These are phyloP conservation scores for Gadus macrocephalus DNA, from an alignment of 2,113 vertebrate genomes.

Conservation along the genomic window DNA sequence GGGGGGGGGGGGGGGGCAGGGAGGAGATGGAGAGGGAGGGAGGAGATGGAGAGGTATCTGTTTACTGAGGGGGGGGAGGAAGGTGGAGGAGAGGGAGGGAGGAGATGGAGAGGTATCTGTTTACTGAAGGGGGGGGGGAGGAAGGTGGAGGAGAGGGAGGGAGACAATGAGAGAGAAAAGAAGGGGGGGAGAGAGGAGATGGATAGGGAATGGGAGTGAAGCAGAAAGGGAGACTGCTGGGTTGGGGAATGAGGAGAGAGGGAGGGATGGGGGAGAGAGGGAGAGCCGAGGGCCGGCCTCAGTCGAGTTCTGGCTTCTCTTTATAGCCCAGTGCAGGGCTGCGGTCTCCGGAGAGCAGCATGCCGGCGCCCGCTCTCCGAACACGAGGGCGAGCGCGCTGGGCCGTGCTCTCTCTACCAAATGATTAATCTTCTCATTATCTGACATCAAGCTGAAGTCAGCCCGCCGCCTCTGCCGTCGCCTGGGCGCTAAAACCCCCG, in stretches of 20 bases:
- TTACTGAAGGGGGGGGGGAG: conserved; percentile 31
- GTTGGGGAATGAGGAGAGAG: conserved; percentile 24
- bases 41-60: conserved; percentile 51
- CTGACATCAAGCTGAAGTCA: conserved; percentile 54
- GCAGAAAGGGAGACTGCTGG: too few species aligned
- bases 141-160: conserved; percentile 18
- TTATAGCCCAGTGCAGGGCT: conserved; percentile 42
- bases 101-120: conserved; percentile 50
- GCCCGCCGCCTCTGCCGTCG: conserved; percentile 23
- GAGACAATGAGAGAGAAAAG: conserved; percentile 18
- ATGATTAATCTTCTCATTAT: conserved; percentile 70
- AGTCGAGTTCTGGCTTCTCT: conserved; percentile 41
- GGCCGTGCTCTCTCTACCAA: conserved; percentile 44
- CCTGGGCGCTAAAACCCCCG: not conserved
- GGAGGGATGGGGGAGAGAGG: conserved; percentile 17
- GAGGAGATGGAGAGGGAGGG: conserved; percentile 44
- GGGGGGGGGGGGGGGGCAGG: conserved; percentile 20
- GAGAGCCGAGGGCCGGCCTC: conserved; percentile 22
- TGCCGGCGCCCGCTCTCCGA: too few species aligned
- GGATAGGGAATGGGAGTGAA: conserved; percentile 5
- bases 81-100: conserved; percentile 39
- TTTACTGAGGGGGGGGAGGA: conserved; percentile 11
- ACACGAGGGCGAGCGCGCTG: conserved; percentile 11
- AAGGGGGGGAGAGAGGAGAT: conserved; percentile 10
- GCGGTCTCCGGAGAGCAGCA: conserved; percentile 41